A percentile compares a stretch with the other conserved stretches of the same genome.
phyloP scores from a whole-genome alignment of 2,113 vertebrate species.

The Casuarius casuarius region DNA sequence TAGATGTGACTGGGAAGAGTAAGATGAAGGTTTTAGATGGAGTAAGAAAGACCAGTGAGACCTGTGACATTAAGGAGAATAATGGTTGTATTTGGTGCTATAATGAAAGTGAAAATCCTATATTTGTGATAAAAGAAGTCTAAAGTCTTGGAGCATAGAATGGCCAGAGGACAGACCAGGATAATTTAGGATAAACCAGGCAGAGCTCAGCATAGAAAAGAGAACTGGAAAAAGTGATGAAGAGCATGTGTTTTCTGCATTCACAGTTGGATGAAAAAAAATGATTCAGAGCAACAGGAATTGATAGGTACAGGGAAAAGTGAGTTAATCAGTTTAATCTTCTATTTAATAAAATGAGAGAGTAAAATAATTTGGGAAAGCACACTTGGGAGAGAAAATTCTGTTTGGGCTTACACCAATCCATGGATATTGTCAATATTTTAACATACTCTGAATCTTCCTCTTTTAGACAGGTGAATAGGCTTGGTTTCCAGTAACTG shows the following conservation, averaged over 20 bases:
- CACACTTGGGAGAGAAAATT: neutral
- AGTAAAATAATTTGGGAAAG: neutral
- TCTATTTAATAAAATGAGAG: neutral
- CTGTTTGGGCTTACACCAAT: neutral
- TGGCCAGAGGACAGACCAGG: neutral
- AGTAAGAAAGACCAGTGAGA: neutral
- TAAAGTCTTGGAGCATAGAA: neutral
- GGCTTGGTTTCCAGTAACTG: neutral
- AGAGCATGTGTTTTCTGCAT: neutral
- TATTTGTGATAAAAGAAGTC: neutral
- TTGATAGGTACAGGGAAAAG: neutral
- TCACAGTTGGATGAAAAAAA: neutral
- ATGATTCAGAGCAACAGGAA: neutral
- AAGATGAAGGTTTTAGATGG: neutral
- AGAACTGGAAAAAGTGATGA: neutral
- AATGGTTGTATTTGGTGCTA: neutral
- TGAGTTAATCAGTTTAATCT: neutral
- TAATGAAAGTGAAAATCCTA: neutral
- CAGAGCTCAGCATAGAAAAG: neutral
- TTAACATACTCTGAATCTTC: neutral
- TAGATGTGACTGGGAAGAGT: neutral
- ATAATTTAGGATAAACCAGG: neutral
- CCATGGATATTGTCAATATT: neutral
- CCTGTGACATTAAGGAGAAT: neutral
- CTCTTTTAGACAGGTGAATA: neutral